Evolutionary conservation across 2,113 vertebrate genomes (phyloP).

Genomic region (Phaethon lepturus): DNA sequence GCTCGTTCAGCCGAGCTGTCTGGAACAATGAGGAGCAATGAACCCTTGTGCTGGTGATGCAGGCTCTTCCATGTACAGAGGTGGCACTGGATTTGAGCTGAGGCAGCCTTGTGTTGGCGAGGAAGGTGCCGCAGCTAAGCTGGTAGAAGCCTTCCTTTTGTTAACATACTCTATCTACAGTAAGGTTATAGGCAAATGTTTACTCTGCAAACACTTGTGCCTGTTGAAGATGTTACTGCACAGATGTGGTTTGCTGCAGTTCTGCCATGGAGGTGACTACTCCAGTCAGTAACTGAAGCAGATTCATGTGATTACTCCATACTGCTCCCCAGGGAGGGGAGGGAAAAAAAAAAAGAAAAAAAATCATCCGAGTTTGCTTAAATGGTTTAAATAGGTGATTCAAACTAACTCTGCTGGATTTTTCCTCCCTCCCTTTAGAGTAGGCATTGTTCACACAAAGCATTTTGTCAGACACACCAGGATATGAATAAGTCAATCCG

Average conservation of each 20-base stretch:
- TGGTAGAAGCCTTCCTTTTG: constrained; percentile 33
- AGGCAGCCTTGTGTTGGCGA: neutral
- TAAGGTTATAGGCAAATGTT: constrained; percentile 58
- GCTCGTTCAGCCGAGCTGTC: constrained; percentile 25
- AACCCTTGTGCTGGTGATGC: neutral
- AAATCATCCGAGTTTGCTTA: constrained; percentile 4
- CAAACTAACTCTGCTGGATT: constrained; percentile 39
- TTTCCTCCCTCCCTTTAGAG: constrained; percentile 5
- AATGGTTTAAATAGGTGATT: constrained; percentile 42
- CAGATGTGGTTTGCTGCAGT: constrained; percentile 31
- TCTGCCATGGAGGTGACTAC: neutral
- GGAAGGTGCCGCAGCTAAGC: neutral
- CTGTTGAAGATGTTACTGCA: constrained; percentile 65
- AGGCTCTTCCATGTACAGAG: neutral
- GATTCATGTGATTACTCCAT: neutral
- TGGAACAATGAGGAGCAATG: constrained; percentile 16
- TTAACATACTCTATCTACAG: constrained; percentile 30
- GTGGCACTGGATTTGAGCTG: neutral
- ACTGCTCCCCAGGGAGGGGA: neutral
- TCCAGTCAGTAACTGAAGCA: neutral
- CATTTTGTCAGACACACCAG: constrained; percentile 34
- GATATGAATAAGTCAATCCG: constrained; percentile 46
- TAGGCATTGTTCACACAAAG: constrained; percentile 35
- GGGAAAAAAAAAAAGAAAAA: neutral
- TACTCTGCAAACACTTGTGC: constrained; percentile 59